Evolutionary conservation across 1,140 invertebrate species (phyloP).

Genomic region (Bombus fervidus): DNA sequence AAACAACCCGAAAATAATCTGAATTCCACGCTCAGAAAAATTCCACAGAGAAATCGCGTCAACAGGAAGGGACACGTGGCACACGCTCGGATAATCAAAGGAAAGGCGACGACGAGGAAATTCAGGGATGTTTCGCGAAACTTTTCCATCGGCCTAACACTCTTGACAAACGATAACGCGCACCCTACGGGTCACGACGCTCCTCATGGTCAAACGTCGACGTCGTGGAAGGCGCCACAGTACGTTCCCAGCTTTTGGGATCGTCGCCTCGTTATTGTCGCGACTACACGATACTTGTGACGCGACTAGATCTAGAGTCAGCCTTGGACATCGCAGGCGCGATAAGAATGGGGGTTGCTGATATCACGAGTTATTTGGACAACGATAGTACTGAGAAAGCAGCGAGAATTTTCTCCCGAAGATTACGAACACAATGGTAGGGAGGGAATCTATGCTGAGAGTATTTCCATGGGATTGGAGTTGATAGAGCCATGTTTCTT

Average conservation of each 20-base stretch:
- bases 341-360: slow-evolving; percentile 24
- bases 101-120: slow-evolving; percentile 25
- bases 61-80: slow-evolving; percentile 10
- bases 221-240: not conserved
- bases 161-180: slow-evolving; percentile 47
- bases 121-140: not conserved
- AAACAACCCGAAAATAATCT: not conserved
- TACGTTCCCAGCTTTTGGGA: not conserved
- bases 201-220: slow-evolving; percentile 6
- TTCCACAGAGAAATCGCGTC: not conserved
- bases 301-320: no score
- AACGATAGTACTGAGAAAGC: slow-evolving; percentile 10
- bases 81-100: slow-evolving; percentile 58
- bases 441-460: not conserved
- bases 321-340: not conserved
- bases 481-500: not conserved
- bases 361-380: slow-evolving; percentile 40
- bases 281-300: not conserved
- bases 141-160: not conserved
- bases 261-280: slow-evolving; percentile 39
- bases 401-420: not conserved
- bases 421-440: not conserved
- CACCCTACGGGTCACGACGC: not conserved
- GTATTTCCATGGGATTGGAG: not conserved
- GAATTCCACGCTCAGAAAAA: not conserved